Base-by-base conservation (phyloP, 2,113 vertebrate genomes). In the Forbesichthys papilliferus region DNA sequence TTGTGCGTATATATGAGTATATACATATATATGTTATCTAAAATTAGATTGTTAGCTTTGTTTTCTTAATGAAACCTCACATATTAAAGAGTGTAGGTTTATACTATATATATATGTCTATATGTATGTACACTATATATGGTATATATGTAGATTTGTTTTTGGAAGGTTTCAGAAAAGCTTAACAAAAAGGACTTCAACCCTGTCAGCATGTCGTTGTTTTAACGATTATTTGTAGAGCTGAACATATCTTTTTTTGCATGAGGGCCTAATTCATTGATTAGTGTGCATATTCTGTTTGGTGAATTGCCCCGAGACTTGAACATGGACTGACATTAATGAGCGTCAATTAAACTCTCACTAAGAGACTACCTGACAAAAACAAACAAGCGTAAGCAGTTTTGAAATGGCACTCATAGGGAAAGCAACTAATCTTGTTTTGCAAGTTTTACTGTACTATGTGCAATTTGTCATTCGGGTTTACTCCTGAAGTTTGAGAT, bases 261-360 rank as follows among this genome's bases (percentile, higher is more conserved):
- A 65, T 54, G 9, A 13, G 12, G 13, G 16, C 51, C 42, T 27
- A 2, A 68, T 58, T 8, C 27, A 55, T 60, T 36, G 9, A 33
- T 2, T 60, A 14, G 4, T 74, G 57, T 27, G 13, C 13, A 54
- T 42, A 48, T 16, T 47, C 3, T 3, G 48, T 42, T 36, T 59
- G 14, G 64, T 76, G 36, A 54, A 64, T 47, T 48, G 42, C 64
- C 48, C 49, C 11, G 48, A 61, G 34, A 42, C 13, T 33, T 6
- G 3, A 59, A 42, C 16, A 20, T 46, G 48, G 10, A 70, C 9
- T 68, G 58, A 76, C 61, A 58, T 61, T 69, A 71, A 77, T 68
- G 27, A 74, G 54, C 48, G 18, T 54, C 76, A 52, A 78, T 81
- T 81, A 76, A 68, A 63, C 69, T 55, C 64, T 73, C 53, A 74